Evolutionary conservation across 1,140 invertebrate genomes (phyloP), one percentile per base, ranked within the genome.

Genomic region (Thaumatotibia leucotreta): DNA sequence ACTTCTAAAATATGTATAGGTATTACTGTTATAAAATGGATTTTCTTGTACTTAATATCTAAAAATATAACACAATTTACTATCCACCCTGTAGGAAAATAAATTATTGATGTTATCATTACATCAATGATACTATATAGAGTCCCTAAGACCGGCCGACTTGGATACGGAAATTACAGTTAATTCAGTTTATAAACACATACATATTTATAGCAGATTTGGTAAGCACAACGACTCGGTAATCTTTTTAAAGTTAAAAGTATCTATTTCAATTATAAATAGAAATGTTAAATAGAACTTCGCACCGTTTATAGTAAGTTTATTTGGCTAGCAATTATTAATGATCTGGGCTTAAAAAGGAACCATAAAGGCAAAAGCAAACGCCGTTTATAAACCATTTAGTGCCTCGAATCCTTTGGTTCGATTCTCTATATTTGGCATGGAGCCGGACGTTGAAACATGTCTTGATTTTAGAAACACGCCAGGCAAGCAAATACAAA

Each of bases 401-500:
- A 45, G 17, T 45, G 39, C 39, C 39, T 45, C 39, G 39, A 45
- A 45, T 45, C 4, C 52, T 58, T 29, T 58, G 24, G n/a, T 27
- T 14, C n/a, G n/a, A 31, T 58, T 58, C 22, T n/a, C 52, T 27
- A 58, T 14, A 29, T 58, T 58, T 58, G 24, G 52, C 52, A 58
- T 27, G 24, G 10, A 27, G 10, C 23, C 24, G n/a, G 24, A 58
- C 24, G 52, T 20, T 45, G 14, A 45, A 45, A 45, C 52, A 58
- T 27, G 39, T 45, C 23, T 27, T 27, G 23, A 58, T 58, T 58
- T 58, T 31, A 27, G n/a, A 58, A 31, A 24, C 52, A 58, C 23
- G 52, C 27, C 23, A 27, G 20, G 52, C n/a, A 14, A 58, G 23
- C n/a, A 58, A 58, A 58, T 58, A 58, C 52, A 58, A 58, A 58